Percentiles rank a stretch among this genome's conserved stretches.
Evolutionary conservation across 2,797 vertebrate species (phyloP).

Genomic region (Tragelaphus eurycerus): DNA sequence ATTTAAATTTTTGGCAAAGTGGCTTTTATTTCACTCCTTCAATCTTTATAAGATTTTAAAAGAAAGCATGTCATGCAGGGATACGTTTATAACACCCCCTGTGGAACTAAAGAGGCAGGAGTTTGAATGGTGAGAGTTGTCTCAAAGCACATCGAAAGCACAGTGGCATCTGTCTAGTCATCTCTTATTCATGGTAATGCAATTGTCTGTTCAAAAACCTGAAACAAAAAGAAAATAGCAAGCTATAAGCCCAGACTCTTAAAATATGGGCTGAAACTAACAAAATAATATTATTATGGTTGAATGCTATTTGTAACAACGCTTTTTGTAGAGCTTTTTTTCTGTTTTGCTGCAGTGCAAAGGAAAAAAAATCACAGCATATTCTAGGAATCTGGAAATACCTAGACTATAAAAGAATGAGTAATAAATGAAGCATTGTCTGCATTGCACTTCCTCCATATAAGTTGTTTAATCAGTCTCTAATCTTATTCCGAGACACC

Average conservation of each 20-base stretch:
- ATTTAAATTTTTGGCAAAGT: neutral
- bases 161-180: neutral
- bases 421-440: neutral
- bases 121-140: neutral
- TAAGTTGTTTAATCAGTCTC: neutral
- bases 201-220: neutral
- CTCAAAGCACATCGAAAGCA: neutral
- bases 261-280: neutral
- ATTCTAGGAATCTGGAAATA: conserved; percentile 36
- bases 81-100: neutral
- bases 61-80: neutral
- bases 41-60: neutral
- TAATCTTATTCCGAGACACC: neutral
- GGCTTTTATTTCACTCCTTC: neutral
- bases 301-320: neutral
- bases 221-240: neutral
- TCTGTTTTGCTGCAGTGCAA: neutral
- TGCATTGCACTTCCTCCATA: neutral
- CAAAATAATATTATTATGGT: neutral
- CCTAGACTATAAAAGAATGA: conserved; percentile 6
- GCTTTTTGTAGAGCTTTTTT: neutral
- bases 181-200: neutral
- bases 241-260: neutral
- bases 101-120: neutral
- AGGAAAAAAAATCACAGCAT: neutral